A percentile compares a stretch with the other conserved stretches of the same genome.
These are phyloP conservation scores for Gryllus longicercus DNA, from an alignment of 2,888 invertebrate genomes.

Conservation along the genomic window DNA sequence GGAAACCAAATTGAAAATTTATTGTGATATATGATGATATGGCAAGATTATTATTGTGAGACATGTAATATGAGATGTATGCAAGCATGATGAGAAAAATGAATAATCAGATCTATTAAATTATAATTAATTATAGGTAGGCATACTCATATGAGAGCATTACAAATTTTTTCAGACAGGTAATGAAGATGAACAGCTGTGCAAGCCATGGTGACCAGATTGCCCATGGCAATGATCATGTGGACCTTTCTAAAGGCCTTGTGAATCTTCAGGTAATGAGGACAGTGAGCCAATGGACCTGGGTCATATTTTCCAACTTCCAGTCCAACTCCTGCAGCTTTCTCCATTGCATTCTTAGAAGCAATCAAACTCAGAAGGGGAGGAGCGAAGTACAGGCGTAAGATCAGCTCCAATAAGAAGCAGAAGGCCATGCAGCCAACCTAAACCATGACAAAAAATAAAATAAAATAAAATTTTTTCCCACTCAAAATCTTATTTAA, in stretches of 20 bases:
- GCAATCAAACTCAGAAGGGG: constrained; percentile 70
- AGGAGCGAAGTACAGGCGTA: constrained; percentile 72
- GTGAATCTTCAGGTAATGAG: constrained; percentile 73
- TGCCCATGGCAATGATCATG: constrained; percentile 74
- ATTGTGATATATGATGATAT: neutral
- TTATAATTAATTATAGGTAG: neutral
- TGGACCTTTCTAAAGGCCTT: constrained; percentile 72
- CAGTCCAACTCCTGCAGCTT: constrained; percentile 69
- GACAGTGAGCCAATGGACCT: constrained; percentile 70
- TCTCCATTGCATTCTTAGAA: constrained; percentile 71
- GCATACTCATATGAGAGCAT: neutral
- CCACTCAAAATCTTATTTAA: no score
- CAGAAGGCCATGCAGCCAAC: constrained; percentile 60
- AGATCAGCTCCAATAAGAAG: constrained; percentile 69
- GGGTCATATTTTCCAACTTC: constrained; percentile 72
- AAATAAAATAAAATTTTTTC: neutral
- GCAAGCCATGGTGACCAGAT: constrained; percentile 66
- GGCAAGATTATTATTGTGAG: neutral
- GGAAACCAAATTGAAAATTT: neutral
- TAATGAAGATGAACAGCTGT: constrained; percentile 66
- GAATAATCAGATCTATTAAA: neutral
- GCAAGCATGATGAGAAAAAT: neutral
- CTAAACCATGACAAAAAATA: constrained; percentile 52
- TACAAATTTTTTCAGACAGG: constrained; percentile 53
- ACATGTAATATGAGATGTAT: neutral